Evolutionary conservation across 2,888 invertebrate genomes (phyloP).

Genomic region (Eulithis testata): DNA sequence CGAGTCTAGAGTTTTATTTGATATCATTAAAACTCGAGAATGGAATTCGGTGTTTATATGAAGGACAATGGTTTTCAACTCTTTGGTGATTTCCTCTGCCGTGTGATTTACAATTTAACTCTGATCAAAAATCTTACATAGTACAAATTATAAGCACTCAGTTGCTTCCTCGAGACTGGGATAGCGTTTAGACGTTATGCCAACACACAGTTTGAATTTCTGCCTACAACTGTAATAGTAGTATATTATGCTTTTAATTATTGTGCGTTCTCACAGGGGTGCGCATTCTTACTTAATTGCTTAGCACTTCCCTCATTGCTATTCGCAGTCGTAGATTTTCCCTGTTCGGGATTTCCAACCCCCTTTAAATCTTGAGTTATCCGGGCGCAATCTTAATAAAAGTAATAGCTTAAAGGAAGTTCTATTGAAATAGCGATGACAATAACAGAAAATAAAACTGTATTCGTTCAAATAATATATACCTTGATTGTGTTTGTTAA

Average conservation of each 20-base stretch:
- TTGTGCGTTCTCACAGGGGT: conserved; percentile 22
- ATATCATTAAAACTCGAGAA: too few species aligned
- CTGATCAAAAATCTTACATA: too few species aligned
- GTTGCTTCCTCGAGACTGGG: too few species aligned
- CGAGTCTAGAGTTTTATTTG: too few species aligned
- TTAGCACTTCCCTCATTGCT: conserved; percentile 28
- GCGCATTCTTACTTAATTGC: conserved; percentile 30
- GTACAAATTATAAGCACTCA: too few species aligned
- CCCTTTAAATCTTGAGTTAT: conserved; percentile 7
- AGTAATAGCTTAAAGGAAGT: conserved; percentile 3
- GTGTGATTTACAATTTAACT: too few species aligned
- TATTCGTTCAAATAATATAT: too few species aligned
- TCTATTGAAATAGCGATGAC: conserved; percentile 8
- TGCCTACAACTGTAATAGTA: conserved; percentile 9
- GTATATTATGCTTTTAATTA: conserved; percentile 25
- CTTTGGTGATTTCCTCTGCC: too few species aligned
- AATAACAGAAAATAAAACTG: conserved; percentile 4
- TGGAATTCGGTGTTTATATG: too few species aligned
- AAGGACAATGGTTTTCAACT: too few species aligned
- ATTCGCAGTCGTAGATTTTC: conserved; percentile 18
- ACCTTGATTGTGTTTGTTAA: background rate
- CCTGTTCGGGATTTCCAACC: conserved; percentile 17
- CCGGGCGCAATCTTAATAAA: conserved; percentile 11
- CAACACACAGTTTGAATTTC: background rate
- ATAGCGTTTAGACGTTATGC: too few species aligned